phyloP scores from a whole-genome alignment of 1,140 invertebrate species.

The Luehdorfia chinensis region DNA sequence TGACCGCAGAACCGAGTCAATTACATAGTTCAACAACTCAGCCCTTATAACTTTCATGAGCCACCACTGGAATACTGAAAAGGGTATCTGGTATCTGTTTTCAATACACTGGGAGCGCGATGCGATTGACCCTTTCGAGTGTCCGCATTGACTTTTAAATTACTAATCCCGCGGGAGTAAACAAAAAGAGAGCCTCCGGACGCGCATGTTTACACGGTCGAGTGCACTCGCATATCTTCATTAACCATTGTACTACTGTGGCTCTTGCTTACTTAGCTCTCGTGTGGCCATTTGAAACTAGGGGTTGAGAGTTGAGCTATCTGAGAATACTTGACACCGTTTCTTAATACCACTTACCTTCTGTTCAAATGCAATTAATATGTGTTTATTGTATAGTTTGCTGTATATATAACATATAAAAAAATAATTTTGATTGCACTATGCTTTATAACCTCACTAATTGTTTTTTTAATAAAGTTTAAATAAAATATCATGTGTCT shows the following conservation, averaged over 20 bases:
- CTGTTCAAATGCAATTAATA: too few species aligned
- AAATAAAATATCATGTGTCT: too few species aligned
- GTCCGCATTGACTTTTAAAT: constrained; percentile 77
- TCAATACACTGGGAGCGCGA: constrained; percentile 61
- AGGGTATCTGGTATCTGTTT: constrained; percentile 75
- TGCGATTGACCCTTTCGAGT: constrained; percentile 74
- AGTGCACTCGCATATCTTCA: constrained; percentile 72
- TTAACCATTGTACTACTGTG: constrained; percentile 44
- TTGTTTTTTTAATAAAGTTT: too few species aligned
- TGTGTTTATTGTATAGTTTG: too few species aligned
- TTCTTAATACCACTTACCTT: constrained; percentile 34
- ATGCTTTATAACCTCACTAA: too few species aligned
- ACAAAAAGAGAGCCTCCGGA: constrained; percentile 60
- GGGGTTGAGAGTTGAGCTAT: constrained; percentile 25
- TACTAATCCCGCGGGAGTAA: constrained; percentile 73
- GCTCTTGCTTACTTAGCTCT: constrained; percentile 60
- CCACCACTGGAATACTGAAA: constrained; percentile 73
- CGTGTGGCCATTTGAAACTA: constrained; percentile 33
- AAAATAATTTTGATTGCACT: too few species aligned
- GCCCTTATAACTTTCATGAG: constrained; percentile 75
- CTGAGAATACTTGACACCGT: constrained; percentile 38
- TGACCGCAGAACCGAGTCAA: constrained; percentile 73
- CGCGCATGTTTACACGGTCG: constrained; percentile 62
- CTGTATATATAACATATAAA: too few species aligned
- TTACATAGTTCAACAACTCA: constrained; percentile 77